Evolutionary conservation across 2,797 vertebrate genomes (phyloP).

Genomic region (Melopsittacus undulatus): DNA sequence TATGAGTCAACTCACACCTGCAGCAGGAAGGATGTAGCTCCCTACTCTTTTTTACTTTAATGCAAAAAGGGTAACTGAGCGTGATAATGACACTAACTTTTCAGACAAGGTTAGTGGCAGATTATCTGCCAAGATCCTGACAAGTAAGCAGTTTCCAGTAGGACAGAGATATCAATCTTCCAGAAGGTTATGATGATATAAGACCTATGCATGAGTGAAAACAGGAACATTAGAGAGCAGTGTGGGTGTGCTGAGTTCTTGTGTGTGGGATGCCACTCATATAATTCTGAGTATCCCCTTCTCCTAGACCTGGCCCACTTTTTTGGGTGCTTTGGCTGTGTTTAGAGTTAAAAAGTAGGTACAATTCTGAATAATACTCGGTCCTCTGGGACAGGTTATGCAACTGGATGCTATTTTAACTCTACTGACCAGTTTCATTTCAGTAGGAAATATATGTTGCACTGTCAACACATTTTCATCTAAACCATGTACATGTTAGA

Average conservation of each 20-base stretch:
- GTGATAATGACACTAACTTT: constrained; percentile 16
- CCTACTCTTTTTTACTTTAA: neutral
- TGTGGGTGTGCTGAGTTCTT: neutral
- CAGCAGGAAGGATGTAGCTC: neutral
- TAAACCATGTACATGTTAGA: neutral
- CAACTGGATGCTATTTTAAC: neutral
- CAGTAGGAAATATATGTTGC: neutral
- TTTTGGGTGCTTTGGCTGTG: neutral
- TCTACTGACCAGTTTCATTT: neutral
- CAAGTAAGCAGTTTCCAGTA: constrained; percentile 22
- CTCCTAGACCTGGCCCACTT: neutral
- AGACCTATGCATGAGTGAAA: neutral
- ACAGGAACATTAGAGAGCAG: neutral
- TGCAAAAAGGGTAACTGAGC: neutral
- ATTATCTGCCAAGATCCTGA: constrained; percentile 29
- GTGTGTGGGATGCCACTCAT: neutral
- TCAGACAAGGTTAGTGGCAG: constrained; percentile 30
- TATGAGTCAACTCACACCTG: neutral
- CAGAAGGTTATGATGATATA: constrained; percentile 20
- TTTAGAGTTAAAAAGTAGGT: neutral
- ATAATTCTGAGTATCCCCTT: neutral
- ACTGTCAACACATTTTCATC: neutral
- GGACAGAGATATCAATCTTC: constrained; percentile 35
- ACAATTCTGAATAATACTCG: neutral
- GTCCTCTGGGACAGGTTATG: neutral